phyloP scores from a whole-genome alignment of 2,888 invertebrate genomes.

The Netelia melanura region DNA sequence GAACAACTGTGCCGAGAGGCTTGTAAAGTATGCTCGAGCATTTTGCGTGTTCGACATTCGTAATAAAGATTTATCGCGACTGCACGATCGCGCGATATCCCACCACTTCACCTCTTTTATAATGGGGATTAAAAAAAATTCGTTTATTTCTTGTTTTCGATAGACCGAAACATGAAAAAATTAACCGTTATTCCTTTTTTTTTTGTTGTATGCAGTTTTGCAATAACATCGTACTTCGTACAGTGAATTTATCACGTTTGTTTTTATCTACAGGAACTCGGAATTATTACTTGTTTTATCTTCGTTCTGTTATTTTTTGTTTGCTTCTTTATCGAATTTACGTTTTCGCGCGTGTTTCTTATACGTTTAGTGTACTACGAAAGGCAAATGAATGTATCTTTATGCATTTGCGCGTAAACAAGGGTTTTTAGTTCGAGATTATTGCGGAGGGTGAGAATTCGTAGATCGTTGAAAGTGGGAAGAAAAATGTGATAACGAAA shows the following conservation, averaged over 20 bases:
- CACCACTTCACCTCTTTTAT: neutral
- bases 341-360: neutral
- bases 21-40: slow-evolving; percentile 50
- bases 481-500: neutral
- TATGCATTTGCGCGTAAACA: too few relatives aligned
- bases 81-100: slow-evolving; percentile 20
- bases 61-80: slow-evolving; percentile 50
- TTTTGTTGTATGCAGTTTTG: too few relatives aligned
- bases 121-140: too few relatives aligned
- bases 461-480: neutral
- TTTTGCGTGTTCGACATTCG: slow-evolving; percentile 42
- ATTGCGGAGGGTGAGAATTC: slow-evolving; percentile 9
- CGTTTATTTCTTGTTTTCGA: too few relatives aligned
- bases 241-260: neutral
- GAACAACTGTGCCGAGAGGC: slow-evolving; percentile 50
- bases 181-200: too few relatives aligned
- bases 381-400: neutral
- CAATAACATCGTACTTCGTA: too few relatives aligned
- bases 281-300: neutral
- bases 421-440: neutral
- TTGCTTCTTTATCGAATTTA: neutral
- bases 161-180: too few relatives aligned
- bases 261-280: slow-evolving; percentile 8
- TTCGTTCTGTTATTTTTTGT: neutral
- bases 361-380: neutral